Evolutionary conservation across 2,797 vertebrate genomes (phyloP).

Genomic region (Acanthopagrus latus): DNA sequence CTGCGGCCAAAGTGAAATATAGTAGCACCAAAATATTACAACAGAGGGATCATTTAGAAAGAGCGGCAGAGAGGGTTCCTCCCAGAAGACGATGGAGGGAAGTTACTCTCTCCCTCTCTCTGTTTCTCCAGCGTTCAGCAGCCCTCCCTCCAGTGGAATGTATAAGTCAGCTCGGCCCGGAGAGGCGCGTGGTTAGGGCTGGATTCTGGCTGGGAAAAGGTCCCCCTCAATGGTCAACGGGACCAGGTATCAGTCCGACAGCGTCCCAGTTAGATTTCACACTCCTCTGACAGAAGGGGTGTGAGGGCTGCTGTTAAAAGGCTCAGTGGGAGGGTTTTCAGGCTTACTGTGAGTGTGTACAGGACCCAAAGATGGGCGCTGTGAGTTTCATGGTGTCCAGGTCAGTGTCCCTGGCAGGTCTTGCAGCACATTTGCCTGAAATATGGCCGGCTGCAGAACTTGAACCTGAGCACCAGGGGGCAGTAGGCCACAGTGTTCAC

Average conservation of each 20-base stretch:
- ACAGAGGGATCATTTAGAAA: conserved; percentile 56
- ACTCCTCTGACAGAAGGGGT: conserved; percentile 41
- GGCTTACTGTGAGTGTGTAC: conserved; percentile 52
- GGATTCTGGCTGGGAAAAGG: conserved; percentile 32
- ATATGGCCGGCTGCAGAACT: conserved; percentile 98
- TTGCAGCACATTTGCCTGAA: conserved; percentile 99
- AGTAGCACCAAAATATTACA: conserved; percentile 81
- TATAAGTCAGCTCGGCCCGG: conserved; percentile 55
- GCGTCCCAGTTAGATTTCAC: conserved; percentile 35
- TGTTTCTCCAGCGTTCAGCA: conserved; percentile 65
- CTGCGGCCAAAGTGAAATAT: conserved; percentile 70
- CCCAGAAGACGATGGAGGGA: conserved; percentile 29
- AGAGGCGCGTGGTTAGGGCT: conserved; percentile 40
- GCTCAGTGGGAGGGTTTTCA: conserved; percentile 65
- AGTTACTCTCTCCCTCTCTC: conserved; percentile 44
- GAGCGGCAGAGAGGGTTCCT: conserved; percentile 44
- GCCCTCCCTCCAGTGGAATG: conserved; percentile 79
- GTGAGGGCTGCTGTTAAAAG: conserved; percentile 60
- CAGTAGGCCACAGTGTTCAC: conserved; percentile 99
- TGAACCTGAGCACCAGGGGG: conserved; percentile 99
- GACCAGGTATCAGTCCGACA: conserved; percentile 46
- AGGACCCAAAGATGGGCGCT: conserved; percentile 48
- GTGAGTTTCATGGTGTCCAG: conserved; percentile 42
- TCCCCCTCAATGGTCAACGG: conserved; percentile 31
- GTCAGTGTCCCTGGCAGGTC: conserved; percentile 97